Percentiles rank a stretch among this genome's conserved stretches.
phyloP scores from a whole-genome alignment of 2,113 vertebrate species.

The Hippoglossus stenolepis region DNA sequence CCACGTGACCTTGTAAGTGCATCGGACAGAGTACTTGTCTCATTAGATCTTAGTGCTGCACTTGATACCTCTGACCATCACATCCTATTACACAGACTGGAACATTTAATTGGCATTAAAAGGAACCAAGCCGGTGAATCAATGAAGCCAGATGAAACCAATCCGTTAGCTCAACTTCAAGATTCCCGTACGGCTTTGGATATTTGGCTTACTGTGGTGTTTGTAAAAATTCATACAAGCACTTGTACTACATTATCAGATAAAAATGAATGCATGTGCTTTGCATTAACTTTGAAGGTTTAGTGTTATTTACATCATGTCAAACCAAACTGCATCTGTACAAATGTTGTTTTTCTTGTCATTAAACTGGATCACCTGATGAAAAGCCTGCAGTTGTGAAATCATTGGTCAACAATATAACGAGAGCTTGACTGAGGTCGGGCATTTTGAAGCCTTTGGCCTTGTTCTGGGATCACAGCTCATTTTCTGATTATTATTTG shows the following conservation, averaged over 20 bases:
- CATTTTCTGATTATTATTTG: too few relatives aligned
- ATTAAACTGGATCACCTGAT: too few relatives aligned
- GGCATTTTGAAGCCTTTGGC: too few relatives aligned
- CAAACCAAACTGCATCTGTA: too few relatives aligned
- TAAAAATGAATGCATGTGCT: too few relatives aligned
- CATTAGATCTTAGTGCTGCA: neutral
- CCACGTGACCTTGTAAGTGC: neutral
- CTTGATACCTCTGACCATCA: neutral
- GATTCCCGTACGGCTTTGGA: neutral
- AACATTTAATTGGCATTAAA: conserved; percentile 11
- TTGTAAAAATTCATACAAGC: neutral
- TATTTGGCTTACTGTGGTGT: too few relatives aligned
- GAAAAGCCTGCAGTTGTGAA: neutral
- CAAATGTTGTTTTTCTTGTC: too few relatives aligned
- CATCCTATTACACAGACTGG: neutral
- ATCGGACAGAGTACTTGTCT: neutral
- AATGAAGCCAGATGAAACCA: neutral
- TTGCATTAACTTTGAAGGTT: too few relatives aligned
- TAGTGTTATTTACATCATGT: too few relatives aligned
- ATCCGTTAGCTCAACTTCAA: neutral
- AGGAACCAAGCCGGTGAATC: neutral
- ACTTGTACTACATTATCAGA: neutral
- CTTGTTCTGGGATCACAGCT: too few relatives aligned
- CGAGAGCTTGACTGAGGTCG: neutral
- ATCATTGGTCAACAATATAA: neutral